A percentile compares a stretch with the other conserved stretches of the same genome.
These are phyloP conservation scores for Sisyra nigra DNA, from an alignment of 2,888 invertebrate genomes.

Conservation along the genomic window DNA sequence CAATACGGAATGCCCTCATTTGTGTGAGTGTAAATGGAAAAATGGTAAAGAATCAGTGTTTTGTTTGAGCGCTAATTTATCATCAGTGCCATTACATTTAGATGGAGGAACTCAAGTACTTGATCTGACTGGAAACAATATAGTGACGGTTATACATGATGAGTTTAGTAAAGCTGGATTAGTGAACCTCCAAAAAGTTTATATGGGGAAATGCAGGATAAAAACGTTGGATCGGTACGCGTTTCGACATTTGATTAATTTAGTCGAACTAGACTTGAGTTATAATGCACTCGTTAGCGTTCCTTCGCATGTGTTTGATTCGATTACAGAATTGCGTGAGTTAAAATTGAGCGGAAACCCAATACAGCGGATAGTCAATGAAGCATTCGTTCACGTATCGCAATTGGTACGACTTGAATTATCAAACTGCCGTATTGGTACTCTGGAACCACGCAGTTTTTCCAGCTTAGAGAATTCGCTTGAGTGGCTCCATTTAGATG, in stretches of 20 bases:
- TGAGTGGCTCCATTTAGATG: constrained; percentile 62
- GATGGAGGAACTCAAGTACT: constrained; percentile 67
- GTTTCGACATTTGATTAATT: constrained; percentile 60
- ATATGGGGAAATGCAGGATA: constrained; percentile 52
- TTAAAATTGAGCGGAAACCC: constrained; percentile 60
- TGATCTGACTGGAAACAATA: constrained; percentile 58
- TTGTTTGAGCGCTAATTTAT: constrained; percentile 60
- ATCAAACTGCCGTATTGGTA: constrained; percentile 50
- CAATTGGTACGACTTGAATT: constrained; percentile 58
- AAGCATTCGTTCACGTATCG: constrained; percentile 47
- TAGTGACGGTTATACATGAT: constrained; percentile 48
- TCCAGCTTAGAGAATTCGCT: constrained; percentile 52
- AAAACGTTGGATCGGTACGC: constrained; percentile 53
- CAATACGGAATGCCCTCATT: constrained; percentile 48
- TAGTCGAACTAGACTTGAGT: constrained; percentile 68
- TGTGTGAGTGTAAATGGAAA: constrained; percentile 81
- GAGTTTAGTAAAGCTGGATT: constrained; percentile 60
- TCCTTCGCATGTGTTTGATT: constrained; percentile 57
- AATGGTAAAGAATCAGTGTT: constrained; percentile 73
- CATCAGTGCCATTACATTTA: constrained; percentile 53
- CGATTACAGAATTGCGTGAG: constrained; percentile 57
- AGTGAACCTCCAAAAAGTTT: constrained; percentile 65
- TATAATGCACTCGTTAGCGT: constrained; percentile 49
- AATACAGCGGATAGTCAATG: constrained; percentile 48
- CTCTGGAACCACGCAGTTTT: constrained; percentile 55